A percentile compares a stretch with the other conserved stretches of the same genome.
Conservation (phyloP, 2,797 vertebrate genomes). For the Gymnothorax reevesii region DNA sequence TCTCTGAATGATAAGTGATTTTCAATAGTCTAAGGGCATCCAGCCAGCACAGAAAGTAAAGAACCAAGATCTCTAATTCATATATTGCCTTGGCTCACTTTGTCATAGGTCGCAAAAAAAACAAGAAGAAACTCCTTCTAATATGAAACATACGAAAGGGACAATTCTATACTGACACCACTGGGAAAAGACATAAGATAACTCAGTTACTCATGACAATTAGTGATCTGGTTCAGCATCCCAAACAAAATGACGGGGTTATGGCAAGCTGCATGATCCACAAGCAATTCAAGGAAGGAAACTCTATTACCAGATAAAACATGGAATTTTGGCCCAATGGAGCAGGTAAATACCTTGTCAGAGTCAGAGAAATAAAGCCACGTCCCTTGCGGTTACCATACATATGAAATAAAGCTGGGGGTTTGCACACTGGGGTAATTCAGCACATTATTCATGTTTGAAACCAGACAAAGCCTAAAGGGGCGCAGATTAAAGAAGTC, state of each 20-base stretch:
- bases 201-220: neutral
- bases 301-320: neutral
- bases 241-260: neutral
- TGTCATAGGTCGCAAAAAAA: neutral
- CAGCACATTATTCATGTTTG: constrained; percentile 12
- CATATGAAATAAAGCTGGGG: neutral
- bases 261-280: too few relatives aligned
- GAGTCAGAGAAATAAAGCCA: neutral
- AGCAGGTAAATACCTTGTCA: neutral
- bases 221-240: neutral
- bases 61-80: neutral
- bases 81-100: neutral
- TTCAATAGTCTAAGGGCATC: constrained; percentile 1
- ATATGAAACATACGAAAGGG: neutral
- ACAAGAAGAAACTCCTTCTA: neutral
- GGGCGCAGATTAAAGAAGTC: neutral
- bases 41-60: constrained; percentile 30
- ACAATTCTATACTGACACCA: neutral
- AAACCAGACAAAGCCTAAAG: neutral
- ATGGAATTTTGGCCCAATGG: neutral
- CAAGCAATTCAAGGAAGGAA: neutral
- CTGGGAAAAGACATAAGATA: neutral
- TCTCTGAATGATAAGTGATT: constrained; percentile 28
- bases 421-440: neutral
- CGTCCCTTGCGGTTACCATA: neutral